Evolutionary conservation across 2,888 invertebrate genomes (phyloP).

Genomic region (Macrophya annulata): DNA sequence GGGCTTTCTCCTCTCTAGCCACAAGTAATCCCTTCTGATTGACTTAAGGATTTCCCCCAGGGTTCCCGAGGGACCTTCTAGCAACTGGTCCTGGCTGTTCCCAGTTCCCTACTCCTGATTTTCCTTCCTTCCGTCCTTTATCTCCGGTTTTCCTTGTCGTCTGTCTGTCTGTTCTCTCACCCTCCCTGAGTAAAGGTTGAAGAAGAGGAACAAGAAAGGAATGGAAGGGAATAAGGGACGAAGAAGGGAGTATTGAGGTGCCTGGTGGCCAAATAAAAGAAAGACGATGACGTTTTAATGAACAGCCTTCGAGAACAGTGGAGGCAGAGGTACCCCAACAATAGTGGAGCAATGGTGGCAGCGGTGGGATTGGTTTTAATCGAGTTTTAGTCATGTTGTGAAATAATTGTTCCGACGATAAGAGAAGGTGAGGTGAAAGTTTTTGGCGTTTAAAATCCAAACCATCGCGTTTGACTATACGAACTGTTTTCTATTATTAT

Average conservation of each 20-base stretch:
- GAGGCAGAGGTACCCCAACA: background rate
- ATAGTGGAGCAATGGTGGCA: background rate
- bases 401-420: constrained; percentile 23
- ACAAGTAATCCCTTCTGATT: constrained; percentile 61
- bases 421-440: background rate
- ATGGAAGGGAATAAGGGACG: background rate
- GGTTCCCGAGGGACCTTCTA: constrained; percentile 53
- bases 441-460: background rate
- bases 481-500: background rate
- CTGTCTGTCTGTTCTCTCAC: background rate
- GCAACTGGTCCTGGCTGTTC: constrained; percentile 30
- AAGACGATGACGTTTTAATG: constrained; percentile 44
- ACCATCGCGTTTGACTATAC: background rate
- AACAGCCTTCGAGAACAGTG: constrained; percentile 33
- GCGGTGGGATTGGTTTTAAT: background rate
- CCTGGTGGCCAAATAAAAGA: constrained; percentile 31
- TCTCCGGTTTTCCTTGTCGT: background rate
- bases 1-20: constrained; percentile 9
- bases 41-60: constrained; percentile 60
- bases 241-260: constrained; percentile 15
- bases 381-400: background rate
- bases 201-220: constrained; percentile 6
- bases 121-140: background rate
- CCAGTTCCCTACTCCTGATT: background rate
- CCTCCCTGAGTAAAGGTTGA: background rate